phyloP scores from a whole-genome alignment of 2,797 vertebrate genomes.

The Scomberomorus guttatus region DNA sequence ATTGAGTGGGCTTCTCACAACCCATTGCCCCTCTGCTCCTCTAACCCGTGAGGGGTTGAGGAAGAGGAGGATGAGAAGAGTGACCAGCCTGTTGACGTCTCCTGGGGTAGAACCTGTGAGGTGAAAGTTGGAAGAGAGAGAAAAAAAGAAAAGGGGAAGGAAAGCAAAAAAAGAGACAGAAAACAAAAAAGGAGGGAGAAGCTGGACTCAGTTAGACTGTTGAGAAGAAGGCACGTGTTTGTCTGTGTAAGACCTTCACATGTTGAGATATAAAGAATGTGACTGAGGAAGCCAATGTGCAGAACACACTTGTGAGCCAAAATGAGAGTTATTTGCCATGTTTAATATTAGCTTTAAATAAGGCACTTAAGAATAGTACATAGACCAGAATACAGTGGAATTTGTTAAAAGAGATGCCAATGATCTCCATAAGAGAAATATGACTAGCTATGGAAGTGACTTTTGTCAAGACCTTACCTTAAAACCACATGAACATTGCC shows the following conservation, averaged over 20 bases:
- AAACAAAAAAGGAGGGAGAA: slow-evolving; percentile 87
- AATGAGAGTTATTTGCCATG: slow-evolving; percentile 30
- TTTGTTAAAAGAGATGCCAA: slow-evolving; percentile 55
- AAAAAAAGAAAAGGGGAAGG: slow-evolving; percentile 70
- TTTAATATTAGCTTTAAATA: slow-evolving; percentile 31
- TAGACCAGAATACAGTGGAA: slow-evolving; percentile 17
- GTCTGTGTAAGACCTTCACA: slow-evolving; percentile 92
- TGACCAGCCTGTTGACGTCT: slow-evolving; percentile 73
- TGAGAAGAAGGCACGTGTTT: slow-evolving; percentile 87
- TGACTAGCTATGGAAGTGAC: slow-evolving; percentile 89
- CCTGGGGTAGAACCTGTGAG: slow-evolving; percentile 84
- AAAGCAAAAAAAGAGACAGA: slow-evolving; percentile 72
- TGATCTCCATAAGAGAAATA: slow-evolving; percentile 65
- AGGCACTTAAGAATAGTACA: slow-evolving; percentile 13
- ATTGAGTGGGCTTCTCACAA: slow-evolving; percentile 81
- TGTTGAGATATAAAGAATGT: slow-evolving; percentile 67
- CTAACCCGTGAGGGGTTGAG: slow-evolving; percentile 86
- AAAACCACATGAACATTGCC: slow-evolving; percentile 52
- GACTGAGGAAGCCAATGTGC: slow-evolving; percentile 76
- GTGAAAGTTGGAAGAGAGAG: slow-evolving; percentile 81
- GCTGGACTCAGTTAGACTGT: slow-evolving; percentile 92
- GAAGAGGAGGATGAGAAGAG: slow-evolving; percentile 82
- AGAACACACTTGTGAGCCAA: slow-evolving; percentile 83
- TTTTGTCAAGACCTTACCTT: slow-evolving; percentile 85
- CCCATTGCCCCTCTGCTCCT: slow-evolving; percentile 86